phyloP scores from a whole-genome alignment of 2,888 invertebrate genomes.

The Napeogenes inachia region DNA sequence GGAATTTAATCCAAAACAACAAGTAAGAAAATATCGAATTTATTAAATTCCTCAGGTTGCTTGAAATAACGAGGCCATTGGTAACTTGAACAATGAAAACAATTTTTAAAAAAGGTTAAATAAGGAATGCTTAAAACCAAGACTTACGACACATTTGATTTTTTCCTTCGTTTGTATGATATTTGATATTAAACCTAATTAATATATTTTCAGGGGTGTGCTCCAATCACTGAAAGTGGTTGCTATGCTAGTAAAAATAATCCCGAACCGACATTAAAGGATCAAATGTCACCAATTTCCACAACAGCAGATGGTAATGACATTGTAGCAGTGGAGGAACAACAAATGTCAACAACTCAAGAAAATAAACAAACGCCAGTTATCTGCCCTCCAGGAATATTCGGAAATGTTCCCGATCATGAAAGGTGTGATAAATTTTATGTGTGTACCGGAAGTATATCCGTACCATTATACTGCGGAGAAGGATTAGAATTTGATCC shows the following conservation, averaged over 20 bases:
- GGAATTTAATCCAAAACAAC: conserved; percentile 38
- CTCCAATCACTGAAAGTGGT: conserved; percentile 13
- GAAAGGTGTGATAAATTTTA: conserved; percentile 37
- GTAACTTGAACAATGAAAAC: too few species aligned
- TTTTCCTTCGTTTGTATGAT: too few species aligned
- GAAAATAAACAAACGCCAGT: not conserved
- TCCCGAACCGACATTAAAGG: not conserved
- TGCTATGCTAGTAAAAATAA: not conserved
- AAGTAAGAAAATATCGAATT: conserved; percentile 28
- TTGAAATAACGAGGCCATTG: too few species aligned
- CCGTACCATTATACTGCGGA: conserved; percentile 28
- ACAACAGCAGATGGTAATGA: not conserved
- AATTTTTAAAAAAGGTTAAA: too few species aligned
- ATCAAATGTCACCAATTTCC: not conserved
- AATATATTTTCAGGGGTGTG: conserved; percentile 14
- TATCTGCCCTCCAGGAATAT: conserved; percentile 29
- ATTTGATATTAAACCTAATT: not conserved
- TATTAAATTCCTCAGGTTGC: not conserved
- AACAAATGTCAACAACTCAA: too few species aligned
- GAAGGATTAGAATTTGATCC: conserved; percentile 8
- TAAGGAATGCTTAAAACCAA: too few species aligned
- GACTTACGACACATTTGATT: too few species aligned
- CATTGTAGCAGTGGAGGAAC: not conserved
- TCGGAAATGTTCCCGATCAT: conserved; percentile 39
- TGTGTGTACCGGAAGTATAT: conserved; percentile 35